A percentile compares a stretch with the other conserved stretches of the same genome.
phyloP scores from a whole-genome alignment of 2,888 invertebrate genomes.

The Metopia argyrocephala region DNA sequence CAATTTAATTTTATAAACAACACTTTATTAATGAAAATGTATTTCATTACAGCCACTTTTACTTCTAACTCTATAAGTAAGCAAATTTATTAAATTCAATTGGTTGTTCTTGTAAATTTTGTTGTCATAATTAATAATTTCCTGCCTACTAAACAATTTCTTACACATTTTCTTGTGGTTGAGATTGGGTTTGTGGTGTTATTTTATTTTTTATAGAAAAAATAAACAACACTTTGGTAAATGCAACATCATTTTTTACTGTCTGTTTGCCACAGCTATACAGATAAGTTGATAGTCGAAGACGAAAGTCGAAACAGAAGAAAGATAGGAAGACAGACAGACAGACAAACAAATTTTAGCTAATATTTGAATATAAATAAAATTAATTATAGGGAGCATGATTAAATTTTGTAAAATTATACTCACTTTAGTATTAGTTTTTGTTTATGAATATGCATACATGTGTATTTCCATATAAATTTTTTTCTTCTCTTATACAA shows the following conservation, averaged over 20 bases:
- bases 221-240: conserved; percentile 5
- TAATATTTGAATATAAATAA: conserved; percentile 32
- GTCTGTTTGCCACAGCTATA: background rate
- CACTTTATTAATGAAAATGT: conserved; percentile 12
- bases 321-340: background rate
- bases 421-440: too few relatives aligned
- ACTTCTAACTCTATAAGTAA: conserved; percentile 31
- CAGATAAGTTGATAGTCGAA: too few relatives aligned
- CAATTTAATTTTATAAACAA: conserved; percentile 34
- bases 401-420: background rate
- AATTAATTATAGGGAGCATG: conserved; percentile 1
- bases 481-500: too few relatives aligned
- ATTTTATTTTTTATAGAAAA: background rate
- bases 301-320: too few relatives aligned
- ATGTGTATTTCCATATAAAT: too few relatives aligned
- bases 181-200: background rate
- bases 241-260: conserved; percentile 22
- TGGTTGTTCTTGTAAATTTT: conserved; percentile 26
- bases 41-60: conserved; percentile 4
- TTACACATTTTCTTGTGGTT: background rate
- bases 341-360: background rate
- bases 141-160: conserved; percentile 58
- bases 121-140: conserved; percentile 70
- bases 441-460: too few relatives aligned
- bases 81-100: conserved; percentile 65